phyloP scores from a whole-genome alignment of 2,113 vertebrate genomes.

The Sturnus vulgaris region DNA sequence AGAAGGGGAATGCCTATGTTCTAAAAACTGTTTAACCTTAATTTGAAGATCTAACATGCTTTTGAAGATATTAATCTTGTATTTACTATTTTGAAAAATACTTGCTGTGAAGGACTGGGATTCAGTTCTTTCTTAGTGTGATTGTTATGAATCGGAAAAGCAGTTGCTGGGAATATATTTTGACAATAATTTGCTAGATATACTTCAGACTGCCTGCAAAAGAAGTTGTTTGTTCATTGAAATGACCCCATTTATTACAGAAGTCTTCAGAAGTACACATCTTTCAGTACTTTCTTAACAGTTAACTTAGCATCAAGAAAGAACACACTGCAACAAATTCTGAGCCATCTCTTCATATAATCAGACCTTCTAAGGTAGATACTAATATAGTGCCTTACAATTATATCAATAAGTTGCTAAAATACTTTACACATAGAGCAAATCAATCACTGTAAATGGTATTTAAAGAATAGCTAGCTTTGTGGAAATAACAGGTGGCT shows the following conservation, averaged over 20 bases:
- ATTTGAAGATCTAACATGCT: background rate
- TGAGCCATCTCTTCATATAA: slow-evolving; percentile 77
- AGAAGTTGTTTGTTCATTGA: background rate
- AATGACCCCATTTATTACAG: background rate
- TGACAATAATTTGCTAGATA: background rate
- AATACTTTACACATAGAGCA: slow-evolving; percentile 73
- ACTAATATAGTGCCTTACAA: slow-evolving; percentile 68
- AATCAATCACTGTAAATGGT: slow-evolving; percentile 70
- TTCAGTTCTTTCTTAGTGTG: background rate
- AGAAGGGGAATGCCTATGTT: background rate
- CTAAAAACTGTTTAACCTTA: background rate
- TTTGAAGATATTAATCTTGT: background rate
- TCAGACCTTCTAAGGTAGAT: slow-evolving; percentile 73
- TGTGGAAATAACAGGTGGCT: slow-evolving; percentile 54
- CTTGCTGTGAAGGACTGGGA: background rate
- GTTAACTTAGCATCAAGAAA: slow-evolving; percentile 69
- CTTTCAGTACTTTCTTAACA: slow-evolving; percentile 50
- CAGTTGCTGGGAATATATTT: slow-evolving; percentile 4
- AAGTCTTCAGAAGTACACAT: slow-evolving; percentile 29
- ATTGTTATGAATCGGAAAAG: background rate
- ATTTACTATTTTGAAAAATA: background rate
- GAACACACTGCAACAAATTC: slow-evolving; percentile 74
- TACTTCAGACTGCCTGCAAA: background rate
- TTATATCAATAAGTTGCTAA: slow-evolving; percentile 69
- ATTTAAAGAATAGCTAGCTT: slow-evolving; percentile 68